phyloP scores from a whole-genome alignment of 2,888 invertebrate genomes.

The Diploptera punctata region DNA sequence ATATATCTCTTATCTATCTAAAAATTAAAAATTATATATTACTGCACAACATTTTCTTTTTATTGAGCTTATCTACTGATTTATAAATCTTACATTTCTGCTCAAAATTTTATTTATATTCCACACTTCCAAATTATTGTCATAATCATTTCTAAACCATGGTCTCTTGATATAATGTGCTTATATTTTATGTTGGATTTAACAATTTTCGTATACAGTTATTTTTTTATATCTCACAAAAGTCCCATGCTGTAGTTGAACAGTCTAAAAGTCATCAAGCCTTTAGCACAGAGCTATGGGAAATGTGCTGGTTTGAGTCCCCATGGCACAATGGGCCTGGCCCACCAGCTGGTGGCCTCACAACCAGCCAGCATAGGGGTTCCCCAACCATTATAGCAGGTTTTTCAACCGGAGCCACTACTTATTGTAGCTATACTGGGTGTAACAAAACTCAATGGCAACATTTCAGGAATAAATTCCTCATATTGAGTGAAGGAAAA shows the following conservation, averaged over 20 bases:
- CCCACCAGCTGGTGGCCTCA: not conserved
- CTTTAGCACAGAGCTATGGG: not conserved
- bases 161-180: slow-evolving; percentile 1
- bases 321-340: not conserved
- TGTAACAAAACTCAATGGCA: too few relatives aligned
- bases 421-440: too few relatives aligned
- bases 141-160: not conserved
- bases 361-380: not conserved
- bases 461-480: too few relatives aligned
- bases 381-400: too few relatives aligned
- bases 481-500: too few relatives aligned
- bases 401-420: too few relatives aligned
- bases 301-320: too few relatives aligned
- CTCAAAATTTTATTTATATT: not conserved
- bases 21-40: not conserved
- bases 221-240: too few relatives aligned
- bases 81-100: not conserved
- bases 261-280: not conserved
- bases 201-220: too few relatives aligned
- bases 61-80: not conserved
- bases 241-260: not conserved
- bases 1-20: not conserved
- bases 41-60: not conserved
- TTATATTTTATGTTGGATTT: not conserved
- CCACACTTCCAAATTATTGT: not conserved